Evolutionary conservation across 2,113 vertebrate genomes (phyloP).

Genomic region (Chlamydotis undulata): DNA sequence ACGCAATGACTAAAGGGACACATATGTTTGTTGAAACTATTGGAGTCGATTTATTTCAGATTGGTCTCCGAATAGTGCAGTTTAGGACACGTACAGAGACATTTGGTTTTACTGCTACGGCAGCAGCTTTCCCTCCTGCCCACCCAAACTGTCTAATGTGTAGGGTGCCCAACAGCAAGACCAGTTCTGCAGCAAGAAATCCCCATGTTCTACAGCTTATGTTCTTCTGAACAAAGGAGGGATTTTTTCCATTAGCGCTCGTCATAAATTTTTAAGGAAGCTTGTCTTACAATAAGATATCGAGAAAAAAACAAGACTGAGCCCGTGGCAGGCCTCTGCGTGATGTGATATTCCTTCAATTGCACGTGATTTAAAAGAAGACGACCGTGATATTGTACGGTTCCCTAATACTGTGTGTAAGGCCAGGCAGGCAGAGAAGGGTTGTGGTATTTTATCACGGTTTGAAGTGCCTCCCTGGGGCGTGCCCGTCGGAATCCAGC

Average conservation of each 20-base stretch:
- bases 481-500: constrained; percentile 29
- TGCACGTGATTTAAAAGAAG: neutral
- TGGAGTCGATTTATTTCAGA: neutral
- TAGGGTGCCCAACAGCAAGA: neutral
- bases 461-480: constrained; percentile 31
- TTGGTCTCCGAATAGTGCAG: neutral
- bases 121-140: neutral
- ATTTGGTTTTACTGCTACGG: neutral
- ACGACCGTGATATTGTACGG: neutral
- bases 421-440: neutral
- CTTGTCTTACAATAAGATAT: neutral
- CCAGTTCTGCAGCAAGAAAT: neutral
- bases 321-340: neutral
- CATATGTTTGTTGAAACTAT: neutral
- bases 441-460: neutral
- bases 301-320: neutral
- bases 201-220: neutral
- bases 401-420: neutral
- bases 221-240: neutral
- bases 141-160: neutral
- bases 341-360: neutral
- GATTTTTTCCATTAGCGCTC: neutral
- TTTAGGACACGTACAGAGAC: neutral
- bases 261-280: neutral
- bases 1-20: neutral